phyloP scores from a whole-genome alignment of 2,113 vertebrate genomes.

The Cyrtonyx montezumae region DNA sequence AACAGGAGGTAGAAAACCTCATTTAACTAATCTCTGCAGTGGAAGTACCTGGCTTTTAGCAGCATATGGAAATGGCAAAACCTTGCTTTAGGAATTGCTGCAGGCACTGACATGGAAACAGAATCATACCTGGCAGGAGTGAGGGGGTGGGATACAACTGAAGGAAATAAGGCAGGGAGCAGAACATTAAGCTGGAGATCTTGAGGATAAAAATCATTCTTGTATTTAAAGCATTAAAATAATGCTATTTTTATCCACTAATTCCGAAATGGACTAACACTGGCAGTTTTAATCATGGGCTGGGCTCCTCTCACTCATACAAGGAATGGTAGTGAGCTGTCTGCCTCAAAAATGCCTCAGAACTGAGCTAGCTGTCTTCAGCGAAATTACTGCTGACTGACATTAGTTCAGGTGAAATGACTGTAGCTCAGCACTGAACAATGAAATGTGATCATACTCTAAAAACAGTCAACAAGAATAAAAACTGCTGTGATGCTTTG shows the following conservation, averaged over 20 bases:
- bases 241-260: neutral
- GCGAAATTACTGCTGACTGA: neutral
- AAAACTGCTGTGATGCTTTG: neutral
- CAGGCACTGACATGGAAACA: conserved; percentile 27
- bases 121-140: conserved; percentile 16
- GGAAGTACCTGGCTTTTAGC: conserved; percentile 16
- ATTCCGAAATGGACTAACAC: neutral
- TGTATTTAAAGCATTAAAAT: neutral
- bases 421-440: neutral
- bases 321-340: neutral
- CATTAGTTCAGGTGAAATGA: neutral
- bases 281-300: neutral
- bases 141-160: neutral
- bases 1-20: neutral
- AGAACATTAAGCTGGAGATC: neutral
- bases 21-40: neutral
- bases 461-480: conserved; percentile 12
- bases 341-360: neutral
- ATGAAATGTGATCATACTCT: neutral
- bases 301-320: neutral
- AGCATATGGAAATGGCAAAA: conserved; percentile 12
- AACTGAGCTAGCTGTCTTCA: neutral
- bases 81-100: conserved; percentile 18
- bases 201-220: neutral
- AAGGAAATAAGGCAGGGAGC: neutral